Evolutionary conservation across 2,888 invertebrate genomes (phyloP).

Genomic region (Unio pictorum): DNA sequence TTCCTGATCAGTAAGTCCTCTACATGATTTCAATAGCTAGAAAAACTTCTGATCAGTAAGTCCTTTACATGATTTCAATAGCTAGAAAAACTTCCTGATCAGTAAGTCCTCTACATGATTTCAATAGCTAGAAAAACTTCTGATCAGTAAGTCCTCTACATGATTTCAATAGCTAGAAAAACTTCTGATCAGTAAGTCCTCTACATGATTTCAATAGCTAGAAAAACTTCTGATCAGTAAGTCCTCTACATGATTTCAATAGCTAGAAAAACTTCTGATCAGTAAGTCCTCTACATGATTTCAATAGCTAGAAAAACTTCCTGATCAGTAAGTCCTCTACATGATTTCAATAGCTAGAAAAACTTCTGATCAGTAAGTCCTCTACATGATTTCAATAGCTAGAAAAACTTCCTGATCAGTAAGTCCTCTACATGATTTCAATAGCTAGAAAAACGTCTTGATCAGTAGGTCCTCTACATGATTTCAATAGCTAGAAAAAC

Average conservation of each 20-base stretch:
- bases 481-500: too few species aligned
- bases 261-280: too few species aligned
- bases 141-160: not conserved
- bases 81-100: too few species aligned
- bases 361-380: too few species aligned
- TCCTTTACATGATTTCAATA: not conserved
- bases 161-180: not conserved
- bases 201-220: not conserved
- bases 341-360: too few species aligned
- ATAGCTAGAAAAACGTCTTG: too few species aligned
- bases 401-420: conserved; percentile 29
- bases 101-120: not conserved
- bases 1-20: not conserved
- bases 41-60: too few species aligned
- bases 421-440: conserved; percentile 4
- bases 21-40: not conserved
- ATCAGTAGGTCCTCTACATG: not conserved
- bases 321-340: not conserved
- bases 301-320: too few species aligned
- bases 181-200: not conserved
- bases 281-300: not conserved
- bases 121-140: too few species aligned
- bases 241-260: not conserved
- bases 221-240: too few species aligned
- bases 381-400: too few species aligned